Percentiles rank a stretch among this genome's conserved stretches.
Conservation (phyloP, 2,797 vertebrate species). For the Ctenopoma kingsleyae region DNA sequence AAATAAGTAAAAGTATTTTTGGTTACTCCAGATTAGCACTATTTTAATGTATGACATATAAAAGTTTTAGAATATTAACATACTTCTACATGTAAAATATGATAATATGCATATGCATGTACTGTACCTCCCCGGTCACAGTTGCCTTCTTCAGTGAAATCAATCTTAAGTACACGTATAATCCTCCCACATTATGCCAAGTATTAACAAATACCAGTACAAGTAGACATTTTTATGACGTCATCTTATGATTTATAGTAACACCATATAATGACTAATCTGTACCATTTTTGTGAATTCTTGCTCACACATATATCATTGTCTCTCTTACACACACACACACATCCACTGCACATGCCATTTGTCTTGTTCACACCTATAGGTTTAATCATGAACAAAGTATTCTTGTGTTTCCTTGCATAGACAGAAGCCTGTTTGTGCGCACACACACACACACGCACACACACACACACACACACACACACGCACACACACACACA, state of each 20-base stretch:
- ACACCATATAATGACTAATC: background rate
- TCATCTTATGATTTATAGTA: background rate
- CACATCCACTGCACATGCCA: background rate
- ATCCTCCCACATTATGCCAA: background rate
- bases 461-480: too few relatives aligned
- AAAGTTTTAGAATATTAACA: background rate
- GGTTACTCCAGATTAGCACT: background rate
- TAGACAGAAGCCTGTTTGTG: background rate
- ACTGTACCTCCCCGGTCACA: background rate
- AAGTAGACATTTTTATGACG: conserved; percentile 5
- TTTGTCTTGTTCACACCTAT: conserved; percentile 16
- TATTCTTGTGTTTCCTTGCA: background rate
- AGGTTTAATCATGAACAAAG: background rate
- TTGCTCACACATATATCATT: conserved; percentile 12
- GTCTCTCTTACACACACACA: background rate
- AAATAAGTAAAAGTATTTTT: background rate
- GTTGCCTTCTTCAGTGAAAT: background rate
- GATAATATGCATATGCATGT: background rate
- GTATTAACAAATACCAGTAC: background rate
- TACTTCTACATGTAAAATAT: background rate
- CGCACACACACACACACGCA: background rate
- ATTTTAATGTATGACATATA: conserved; percentile 5
- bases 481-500: background rate
- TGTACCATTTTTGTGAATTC: background rate
- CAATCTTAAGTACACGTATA: background rate